Base-by-base conservation (phyloP, 2,797 vertebrate species). In the Chelmon rostratus region DNA sequence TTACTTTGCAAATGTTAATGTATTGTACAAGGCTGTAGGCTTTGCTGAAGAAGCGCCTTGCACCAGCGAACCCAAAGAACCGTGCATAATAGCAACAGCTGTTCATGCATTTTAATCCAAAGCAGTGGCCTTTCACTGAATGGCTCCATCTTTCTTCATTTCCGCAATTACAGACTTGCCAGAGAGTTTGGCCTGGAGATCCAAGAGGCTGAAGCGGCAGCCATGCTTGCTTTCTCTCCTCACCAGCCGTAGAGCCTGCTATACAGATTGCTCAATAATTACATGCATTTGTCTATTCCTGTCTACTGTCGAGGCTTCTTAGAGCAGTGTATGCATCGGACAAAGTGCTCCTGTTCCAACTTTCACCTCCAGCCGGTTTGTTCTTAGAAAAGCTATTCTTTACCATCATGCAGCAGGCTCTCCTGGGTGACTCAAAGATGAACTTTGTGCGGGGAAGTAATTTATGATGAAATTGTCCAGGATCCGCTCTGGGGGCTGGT, bases 41-140 rank as follows among this genome's bases (percentile, higher is more conserved):
- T 89, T 84, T 87, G 74, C 84, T 86, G 81, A 90, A 88, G 86
- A 87, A 86, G 77, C 15, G 67, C 76, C 73, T 86, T 88, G 85
- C 78, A 83, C 84, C 68, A 84, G 78, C 87, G 86, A 80, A 76
- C 71, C 77, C 76, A 89, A 84, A 91, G 84, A 89, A 74, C 72
- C 85, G 75, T 90, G 82, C 83, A 91, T 90, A 91, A 92, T 91
- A 88, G 86, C 82, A 91, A 88, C 92, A 93, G 93, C 93, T 95
- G 92, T 94, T 94, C 90, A 92, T 94, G 93, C 91, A 92, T 95
- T 94, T 93, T 93, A 92, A 95, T 94, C 92, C 90, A 89, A 91
- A 91, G 88, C 90, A 84, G 81, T 85, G 88, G 91, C 89, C 91
- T 93, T 94, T 90, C 87, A 89, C 87, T 89, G 79, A 87, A 87